Conservation (phyloP, 2,888 invertebrate genomes). For the Allygus modestus region DNA sequence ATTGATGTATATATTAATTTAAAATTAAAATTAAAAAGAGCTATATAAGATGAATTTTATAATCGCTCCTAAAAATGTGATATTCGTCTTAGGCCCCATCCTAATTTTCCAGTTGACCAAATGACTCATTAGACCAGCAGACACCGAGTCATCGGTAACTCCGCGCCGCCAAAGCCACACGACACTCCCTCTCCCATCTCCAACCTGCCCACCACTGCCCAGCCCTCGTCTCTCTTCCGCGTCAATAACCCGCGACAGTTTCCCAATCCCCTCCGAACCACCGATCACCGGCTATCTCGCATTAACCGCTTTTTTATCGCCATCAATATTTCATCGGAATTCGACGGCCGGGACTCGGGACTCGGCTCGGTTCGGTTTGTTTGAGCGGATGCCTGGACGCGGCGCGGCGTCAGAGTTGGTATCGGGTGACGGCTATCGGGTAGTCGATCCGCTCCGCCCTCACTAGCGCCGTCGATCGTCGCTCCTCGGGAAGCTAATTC, state of each 20-base stretch:
- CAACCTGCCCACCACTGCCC: neutral
- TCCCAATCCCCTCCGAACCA: neutral
- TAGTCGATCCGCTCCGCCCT: neutral
- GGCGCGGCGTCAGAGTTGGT: neutral
- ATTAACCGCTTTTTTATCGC: conserved; percentile 15
- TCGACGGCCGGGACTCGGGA: neutral
- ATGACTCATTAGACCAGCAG: too few species aligned
- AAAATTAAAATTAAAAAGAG: too few species aligned
- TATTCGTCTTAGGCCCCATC: too few species aligned
- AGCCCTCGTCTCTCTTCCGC: neutral
- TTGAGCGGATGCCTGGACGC: neutral
- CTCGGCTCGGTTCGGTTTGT: neutral
- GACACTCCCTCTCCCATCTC: too few species aligned
- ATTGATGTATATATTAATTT: too few species aligned
- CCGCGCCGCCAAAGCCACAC: neutral
- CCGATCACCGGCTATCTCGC: neutral
- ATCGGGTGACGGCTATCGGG: neutral
- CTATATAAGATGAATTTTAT: too few species aligned
- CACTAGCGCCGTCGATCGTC: neutral
- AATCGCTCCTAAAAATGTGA: too few species aligned
- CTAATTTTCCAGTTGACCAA: too few species aligned
- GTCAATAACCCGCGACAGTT: neutral
- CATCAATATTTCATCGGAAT: conserved; percentile 45
- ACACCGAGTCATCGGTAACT: neutral
- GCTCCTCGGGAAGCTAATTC: neutral